Evolutionary conservation across 2,797 vertebrate species (phyloP), one percentile per base, ranked within the genome.

Genomic region (Stomatorhinus walkeri): DNA sequence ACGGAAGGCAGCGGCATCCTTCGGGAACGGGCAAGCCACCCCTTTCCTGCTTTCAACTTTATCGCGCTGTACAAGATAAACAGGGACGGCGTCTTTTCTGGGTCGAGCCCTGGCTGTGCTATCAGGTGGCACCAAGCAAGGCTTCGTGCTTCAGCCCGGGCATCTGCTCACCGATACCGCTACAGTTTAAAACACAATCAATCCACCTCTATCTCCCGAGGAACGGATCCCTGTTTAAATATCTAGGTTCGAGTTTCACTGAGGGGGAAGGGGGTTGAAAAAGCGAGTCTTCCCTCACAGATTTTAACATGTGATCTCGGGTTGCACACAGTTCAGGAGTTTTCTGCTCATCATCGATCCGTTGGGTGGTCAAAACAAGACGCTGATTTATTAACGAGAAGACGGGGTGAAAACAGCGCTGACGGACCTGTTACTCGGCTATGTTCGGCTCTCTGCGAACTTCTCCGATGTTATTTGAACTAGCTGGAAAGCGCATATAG

Each of bases 31-130:
- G 1, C 36, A 43, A 79, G 72, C 72, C 72, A 16, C 72, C 72
- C 72, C 72, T 43, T 79, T 79, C 72, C 72, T 79, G 72, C 72
- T 79, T 49, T 46, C 16, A 84, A 84, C 81, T 84, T 68, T 84
- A 84, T 84, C 81, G 19, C 81, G 36, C 46, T 22, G 9, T 24
- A 49, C 40, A 48, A 49, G 46, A 84, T 49, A 84, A 84, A 84
- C 81, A 84, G 8, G 3, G 81, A 84, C 9, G 24, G 24, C 16
- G 12, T 54, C 22, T 86, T 86, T 19, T 86, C 85, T 54, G 85
- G 12, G 24, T 52, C 49, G 24, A 24, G 24, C 32, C 28, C 85
- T 40, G 49, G 49, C n/a, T 14, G 40, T 19, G 40, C 36, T 22
- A 84, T 84, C 81, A 49, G 46, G 81, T 83, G 36, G 43, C 32